Base-by-base conservation (phyloP, 2,888 invertebrate species). In the Pocota personata region DNA sequence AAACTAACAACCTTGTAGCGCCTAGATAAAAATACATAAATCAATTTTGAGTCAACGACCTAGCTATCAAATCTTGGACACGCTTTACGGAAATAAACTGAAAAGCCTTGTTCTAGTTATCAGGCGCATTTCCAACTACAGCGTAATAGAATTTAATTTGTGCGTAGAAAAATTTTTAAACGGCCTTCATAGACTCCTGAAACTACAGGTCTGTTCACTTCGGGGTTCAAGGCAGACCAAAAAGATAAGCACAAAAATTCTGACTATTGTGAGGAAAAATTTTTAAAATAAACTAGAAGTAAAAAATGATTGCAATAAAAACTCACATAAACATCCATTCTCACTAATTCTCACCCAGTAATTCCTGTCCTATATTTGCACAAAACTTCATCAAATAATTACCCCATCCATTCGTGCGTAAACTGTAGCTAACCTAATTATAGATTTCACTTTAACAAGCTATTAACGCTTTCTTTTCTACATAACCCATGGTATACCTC, bases 401-500 rank as follows among this genome's bases (percentile, higher is more conserved):
- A 55, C 55, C 55, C 14, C 55, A 30, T 14, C 30, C 30, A 30
- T 14, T 30, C 27, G 16, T 55, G 55, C 30, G 24, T 14, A 55
- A 55, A 30, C 55, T 30, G 14, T 55, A 30, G 55, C 55, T 55
- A 55, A 32, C 55, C 30, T 32, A 55, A 55, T 55, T 55, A 55
- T 55, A 55, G 30, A 14, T n/a, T 30, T 7, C 27, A 10, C 30
- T n/a, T 8, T 30, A 16, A 30, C 30, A n/a, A 30, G 30, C 55
- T 30, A 55, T 30, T 55, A 55, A 30, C 16, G 48, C 48, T 48
- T 21, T 21, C 48, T 21, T 48, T 48, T 2, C 8, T 10, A n/a
- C 21, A 19, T 10, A 21, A 19, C 7, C 19, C 46, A 46, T 19
- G 40, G 0, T 46, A 10, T 46, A 48, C 48, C 48, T 48, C 48